Percentiles rank a stretch among this genome's conserved stretches.
Evolutionary conservation across 2,113 vertebrate genomes (phyloP).

Genomic region (Istiophorus platypterus): DNA sequence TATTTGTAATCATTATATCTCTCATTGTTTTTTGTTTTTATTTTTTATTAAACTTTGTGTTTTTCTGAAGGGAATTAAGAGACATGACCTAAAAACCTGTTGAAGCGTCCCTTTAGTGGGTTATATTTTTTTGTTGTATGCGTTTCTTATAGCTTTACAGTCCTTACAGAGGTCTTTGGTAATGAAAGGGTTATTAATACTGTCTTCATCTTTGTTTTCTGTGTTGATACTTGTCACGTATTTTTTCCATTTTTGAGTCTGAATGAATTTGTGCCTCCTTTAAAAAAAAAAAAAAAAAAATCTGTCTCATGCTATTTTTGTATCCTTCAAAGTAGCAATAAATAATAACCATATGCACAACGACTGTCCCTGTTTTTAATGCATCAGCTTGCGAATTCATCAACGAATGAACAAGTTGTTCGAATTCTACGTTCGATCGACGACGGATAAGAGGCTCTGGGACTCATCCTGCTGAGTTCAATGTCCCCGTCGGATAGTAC

Average conservation of each 20-base stretch:
- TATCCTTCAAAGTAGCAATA: constrained; percentile 78
- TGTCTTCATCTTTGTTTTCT: constrained; percentile 56
- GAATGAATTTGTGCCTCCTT: constrained; percentile 40
- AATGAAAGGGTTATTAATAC: constrained; percentile 55
- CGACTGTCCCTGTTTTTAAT: constrained; percentile 13
- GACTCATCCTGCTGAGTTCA: background rate
- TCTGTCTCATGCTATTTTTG: constrained; percentile 74
- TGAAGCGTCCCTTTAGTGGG: constrained; percentile 16
- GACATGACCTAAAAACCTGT: constrained; percentile 2
- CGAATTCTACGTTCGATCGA: too few species aligned
- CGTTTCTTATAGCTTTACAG: constrained; percentile 46
- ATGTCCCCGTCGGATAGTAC: background rate
- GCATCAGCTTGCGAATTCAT: background rate
- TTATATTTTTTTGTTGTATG: constrained; percentile 52
- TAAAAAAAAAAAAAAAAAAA: constrained; percentile 10
- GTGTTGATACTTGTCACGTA: constrained; percentile 41
- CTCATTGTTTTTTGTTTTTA: too few species aligned
- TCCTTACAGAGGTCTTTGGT: constrained; percentile 20
- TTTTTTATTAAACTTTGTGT: too few species aligned
- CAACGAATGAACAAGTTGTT: background rate
- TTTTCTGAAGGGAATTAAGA: constrained; percentile 48
- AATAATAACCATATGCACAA: constrained; percentile 66
- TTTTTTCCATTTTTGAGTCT: constrained; percentile 41
- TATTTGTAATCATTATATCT: constrained; percentile 68
- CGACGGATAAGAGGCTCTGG: background rate